A percentile compares a stretch with the other conserved stretches of the same genome.
These are phyloP conservation scores for Lathronympha strigana DNA, from an alignment of 2,888 invertebrate genomes.

Conservation along the genomic window DNA sequence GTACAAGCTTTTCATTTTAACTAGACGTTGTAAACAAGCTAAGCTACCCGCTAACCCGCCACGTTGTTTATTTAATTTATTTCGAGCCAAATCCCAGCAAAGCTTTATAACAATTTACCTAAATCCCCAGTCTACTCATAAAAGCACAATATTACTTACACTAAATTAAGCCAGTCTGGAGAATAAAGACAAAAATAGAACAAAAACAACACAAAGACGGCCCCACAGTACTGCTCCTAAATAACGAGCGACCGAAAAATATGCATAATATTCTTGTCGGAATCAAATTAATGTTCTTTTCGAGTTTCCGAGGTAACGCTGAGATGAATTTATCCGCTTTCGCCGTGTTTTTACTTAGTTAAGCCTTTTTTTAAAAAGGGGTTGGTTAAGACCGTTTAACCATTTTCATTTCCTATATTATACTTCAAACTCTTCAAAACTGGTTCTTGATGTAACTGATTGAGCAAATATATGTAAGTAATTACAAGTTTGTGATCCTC, in stretches of 20 bases:
- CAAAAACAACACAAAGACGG: slow-evolving; percentile 11
- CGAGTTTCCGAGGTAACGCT: slow-evolving; percentile 19
- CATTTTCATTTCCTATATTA: background rate
- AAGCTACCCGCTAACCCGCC: no score
- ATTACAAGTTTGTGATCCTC: no score
- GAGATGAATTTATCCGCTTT: slow-evolving; percentile 20
- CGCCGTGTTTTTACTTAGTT: slow-evolving; percentile 29
- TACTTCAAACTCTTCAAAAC: background rate
- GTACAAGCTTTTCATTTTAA: background rate
- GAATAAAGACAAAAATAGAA: slow-evolving; percentile 13
- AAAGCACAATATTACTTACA: slow-evolving; percentile 19
- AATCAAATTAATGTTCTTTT: slow-evolving; percentile 34
- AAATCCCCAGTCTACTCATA: background rate
- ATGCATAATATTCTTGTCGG: slow-evolving; percentile 23
- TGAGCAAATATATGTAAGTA: no score
- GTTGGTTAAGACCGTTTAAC: slow-evolving; percentile 11
- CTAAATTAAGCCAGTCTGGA: background rate
- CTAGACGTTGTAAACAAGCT: background rate
- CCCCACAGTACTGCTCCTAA: slow-evolving; percentile 22
- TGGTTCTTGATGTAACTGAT: no score
- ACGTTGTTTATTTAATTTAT: background rate
- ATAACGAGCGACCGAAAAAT: slow-evolving; percentile 19
- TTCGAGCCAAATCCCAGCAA: background rate
- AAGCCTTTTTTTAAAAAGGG: slow-evolving; percentile 36
- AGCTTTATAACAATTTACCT: background rate